A percentile compares a stretch with the other conserved stretches of the same genome.
Evolutionary conservation across 2,888 invertebrate genomes (phyloP).

Genomic region (Andrena dorsata): DNA sequence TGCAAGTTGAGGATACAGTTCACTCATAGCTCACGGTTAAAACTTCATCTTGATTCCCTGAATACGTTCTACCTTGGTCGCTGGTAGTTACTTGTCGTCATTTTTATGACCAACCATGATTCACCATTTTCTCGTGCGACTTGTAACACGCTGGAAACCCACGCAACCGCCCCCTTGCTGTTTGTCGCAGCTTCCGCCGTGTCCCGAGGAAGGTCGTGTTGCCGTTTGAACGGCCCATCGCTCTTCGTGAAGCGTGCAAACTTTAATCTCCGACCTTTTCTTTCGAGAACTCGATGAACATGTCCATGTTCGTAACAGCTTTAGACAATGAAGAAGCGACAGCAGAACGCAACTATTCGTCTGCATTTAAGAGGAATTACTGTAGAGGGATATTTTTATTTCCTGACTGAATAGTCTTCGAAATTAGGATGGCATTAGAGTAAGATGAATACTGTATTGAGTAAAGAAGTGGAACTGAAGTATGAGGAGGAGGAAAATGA

Average conservation of each 20-base stretch:
- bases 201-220: background rate
- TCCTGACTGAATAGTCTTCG: too few species aligned
- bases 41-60: conserved; percentile 61
- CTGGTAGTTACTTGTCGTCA: conserved; percentile 53
- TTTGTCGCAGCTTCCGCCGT: conserved; percentile 1
- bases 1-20: conserved; percentile 44
- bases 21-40: conserved; percentile 37
- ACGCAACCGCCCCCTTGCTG: conserved; percentile 9
- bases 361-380: too few species aligned
- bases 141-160: conserved; percentile 6
- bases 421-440: too few species aligned
- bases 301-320: too few species aligned
- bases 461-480: too few species aligned
- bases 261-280: background rate
- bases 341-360: too few species aligned
- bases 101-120: conserved; percentile 56
- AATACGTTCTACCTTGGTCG: conserved; percentile 36
- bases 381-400: too few species aligned
- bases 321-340: too few species aligned
- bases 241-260: background rate
- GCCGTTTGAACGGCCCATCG: background rate
- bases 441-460: too few species aligned
- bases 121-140: conserved; percentile 39
- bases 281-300: too few species aligned
- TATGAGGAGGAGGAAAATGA: too few species aligned